phyloP scores from a whole-genome alignment of 1,140 invertebrate genomes.

The Tigriopus japonicus region DNA sequence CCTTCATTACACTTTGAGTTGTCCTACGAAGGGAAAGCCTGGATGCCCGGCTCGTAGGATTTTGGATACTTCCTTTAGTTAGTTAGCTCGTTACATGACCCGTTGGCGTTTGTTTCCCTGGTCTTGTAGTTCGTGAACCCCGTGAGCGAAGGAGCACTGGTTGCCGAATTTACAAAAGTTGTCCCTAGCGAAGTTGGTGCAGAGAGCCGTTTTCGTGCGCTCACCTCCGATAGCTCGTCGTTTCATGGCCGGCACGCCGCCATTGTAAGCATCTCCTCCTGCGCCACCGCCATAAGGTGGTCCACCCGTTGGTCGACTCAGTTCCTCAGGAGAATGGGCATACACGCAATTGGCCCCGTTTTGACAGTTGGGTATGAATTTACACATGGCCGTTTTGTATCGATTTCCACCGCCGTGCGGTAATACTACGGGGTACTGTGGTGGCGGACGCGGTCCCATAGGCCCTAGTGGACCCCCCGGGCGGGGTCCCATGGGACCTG shows the following conservation, averaged over 20 bases:
- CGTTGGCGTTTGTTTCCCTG: too few relatives aligned
- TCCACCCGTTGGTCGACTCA: neutral
- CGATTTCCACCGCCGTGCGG: too few relatives aligned
- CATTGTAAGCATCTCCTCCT: neutral
- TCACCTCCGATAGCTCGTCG: too few relatives aligned
- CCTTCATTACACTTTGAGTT: too few relatives aligned
- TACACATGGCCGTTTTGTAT: constrained; percentile 10
- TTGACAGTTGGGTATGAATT: neutral
- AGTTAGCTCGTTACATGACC: too few relatives aligned
- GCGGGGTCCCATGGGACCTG: too few relatives aligned
- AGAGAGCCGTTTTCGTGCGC: neutral
- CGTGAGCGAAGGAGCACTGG: constrained; percentile 1
- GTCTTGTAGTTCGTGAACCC: constrained; percentile 2
- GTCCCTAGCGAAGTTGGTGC: neutral
- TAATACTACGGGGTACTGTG: too few relatives aligned
- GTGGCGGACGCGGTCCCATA: too few relatives aligned
- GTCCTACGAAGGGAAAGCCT: too few relatives aligned
- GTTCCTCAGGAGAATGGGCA: neutral
- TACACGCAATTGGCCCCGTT: neutral
- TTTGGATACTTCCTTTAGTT: too few relatives aligned
- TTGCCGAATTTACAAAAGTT: neutral
- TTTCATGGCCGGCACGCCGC: neutral
- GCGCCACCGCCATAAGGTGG: neutral
- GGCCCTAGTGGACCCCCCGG: too few relatives aligned
- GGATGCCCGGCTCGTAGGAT: too few relatives aligned